Conservation (phyloP, 2,888 invertebrate genomes). For the Agriopis marginaria region DNA sequence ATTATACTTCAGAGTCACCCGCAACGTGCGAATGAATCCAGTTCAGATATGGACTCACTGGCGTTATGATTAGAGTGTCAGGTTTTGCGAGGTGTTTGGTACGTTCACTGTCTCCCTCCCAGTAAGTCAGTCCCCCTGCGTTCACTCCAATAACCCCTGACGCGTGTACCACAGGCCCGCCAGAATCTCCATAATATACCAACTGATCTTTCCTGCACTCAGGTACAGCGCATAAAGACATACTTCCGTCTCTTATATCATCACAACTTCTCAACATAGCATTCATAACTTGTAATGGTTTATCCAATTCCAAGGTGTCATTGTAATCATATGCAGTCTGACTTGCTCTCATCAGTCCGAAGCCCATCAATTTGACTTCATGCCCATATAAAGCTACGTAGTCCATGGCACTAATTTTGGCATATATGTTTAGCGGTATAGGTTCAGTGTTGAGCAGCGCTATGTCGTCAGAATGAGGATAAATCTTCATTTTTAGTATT, state of each 20-base stretch:
- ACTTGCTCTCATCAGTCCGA: not conserved
- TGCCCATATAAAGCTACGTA: not conserved
- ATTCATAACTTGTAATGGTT: constrained; percentile 10
- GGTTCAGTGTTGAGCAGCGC: not conserved
- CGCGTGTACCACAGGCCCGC: not conserved
- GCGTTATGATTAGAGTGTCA: not conserved
- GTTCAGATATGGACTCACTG: not conserved
- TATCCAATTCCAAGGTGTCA: not conserved
- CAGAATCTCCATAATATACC: not conserved
- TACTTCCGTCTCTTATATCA: not conserved
- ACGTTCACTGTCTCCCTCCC: not conserved
- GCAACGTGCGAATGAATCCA: not conserved
- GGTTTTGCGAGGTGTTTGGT: not conserved
- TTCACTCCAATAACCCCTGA: not conserved
- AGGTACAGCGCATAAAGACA: not conserved
- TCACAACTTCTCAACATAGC: not conserved
- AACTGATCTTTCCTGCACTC: not conserved
- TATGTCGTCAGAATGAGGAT: not conserved
- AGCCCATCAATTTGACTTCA: constrained; percentile 1
- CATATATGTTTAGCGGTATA: not conserved
- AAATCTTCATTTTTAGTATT: not conserved
- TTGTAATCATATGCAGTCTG: not conserved
- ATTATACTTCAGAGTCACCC: too few relatives aligned
- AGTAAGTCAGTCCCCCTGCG: not conserved
- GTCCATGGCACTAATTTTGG: constrained; percentile 5